Conservation (phyloP, 2,797 vertebrate species). For the Numenius phaeopus region DNA sequence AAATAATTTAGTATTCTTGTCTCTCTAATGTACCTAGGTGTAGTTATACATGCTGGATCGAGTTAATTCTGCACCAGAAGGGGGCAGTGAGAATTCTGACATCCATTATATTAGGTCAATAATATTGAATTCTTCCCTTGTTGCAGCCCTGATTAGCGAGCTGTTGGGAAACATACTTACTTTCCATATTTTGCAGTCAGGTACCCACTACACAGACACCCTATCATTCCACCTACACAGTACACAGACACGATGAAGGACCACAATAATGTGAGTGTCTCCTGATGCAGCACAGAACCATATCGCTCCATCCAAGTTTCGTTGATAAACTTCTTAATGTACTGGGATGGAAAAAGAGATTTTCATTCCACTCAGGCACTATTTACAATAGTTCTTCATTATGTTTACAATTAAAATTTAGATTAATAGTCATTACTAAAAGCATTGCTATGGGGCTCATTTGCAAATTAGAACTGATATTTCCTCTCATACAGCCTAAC, state of each 20-base stretch:
- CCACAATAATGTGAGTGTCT: slow-evolving; percentile 87
- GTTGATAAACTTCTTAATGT: slow-evolving; percentile 90
- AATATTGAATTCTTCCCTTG: background rate
- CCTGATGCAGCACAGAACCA: slow-evolving; percentile 77
- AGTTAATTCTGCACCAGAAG: background rate
- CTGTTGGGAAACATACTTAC: slow-evolving; percentile 75
- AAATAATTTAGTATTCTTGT: background rate
- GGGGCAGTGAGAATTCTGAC: background rate
- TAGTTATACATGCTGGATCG: background rate
- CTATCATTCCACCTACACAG: slow-evolving; percentile 87
- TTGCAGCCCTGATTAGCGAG: background rate
- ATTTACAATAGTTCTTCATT: background rate
- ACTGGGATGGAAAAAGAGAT: slow-evolving; percentile 71
- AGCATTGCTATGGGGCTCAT: background rate
- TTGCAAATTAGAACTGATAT: background rate
- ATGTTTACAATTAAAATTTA: background rate
- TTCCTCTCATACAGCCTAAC: background rate
- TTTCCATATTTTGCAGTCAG: slow-evolving; percentile 87
- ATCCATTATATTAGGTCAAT: background rate
- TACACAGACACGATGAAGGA: slow-evolving; percentile 89
- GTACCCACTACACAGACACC: slow-evolving; percentile 87
- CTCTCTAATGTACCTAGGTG: background rate
- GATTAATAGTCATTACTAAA: background rate
- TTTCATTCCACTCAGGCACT: background rate
- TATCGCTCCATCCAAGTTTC: slow-evolving; percentile 85